These are phyloP conservation scores for Nothocercus nigrocapillus DNA, from an alignment of 2,113 vertebrate species.

Conservation along the genomic window DNA sequence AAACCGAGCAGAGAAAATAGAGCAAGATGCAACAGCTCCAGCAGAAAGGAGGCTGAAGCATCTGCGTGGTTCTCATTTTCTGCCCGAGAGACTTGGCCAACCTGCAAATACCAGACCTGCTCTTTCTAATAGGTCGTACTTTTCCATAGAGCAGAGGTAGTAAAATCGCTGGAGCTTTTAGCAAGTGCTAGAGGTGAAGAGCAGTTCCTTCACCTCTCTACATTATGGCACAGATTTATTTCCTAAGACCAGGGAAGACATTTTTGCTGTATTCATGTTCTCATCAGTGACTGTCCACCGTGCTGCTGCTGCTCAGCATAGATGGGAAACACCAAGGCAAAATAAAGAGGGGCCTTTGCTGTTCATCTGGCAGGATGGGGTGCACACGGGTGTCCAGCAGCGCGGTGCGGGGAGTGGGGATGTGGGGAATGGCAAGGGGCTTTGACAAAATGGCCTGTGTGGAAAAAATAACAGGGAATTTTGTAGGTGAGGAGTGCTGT, in stretches of 20 bases:
- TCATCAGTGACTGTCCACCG: not conserved
- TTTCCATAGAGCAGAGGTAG: not conserved
- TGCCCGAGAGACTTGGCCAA: not conserved
- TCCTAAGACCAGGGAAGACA: rapidly evolving
- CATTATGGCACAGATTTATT: not conserved
- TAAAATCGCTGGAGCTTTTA: not conserved
- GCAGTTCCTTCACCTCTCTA: not conserved
- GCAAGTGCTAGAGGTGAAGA: not conserved
- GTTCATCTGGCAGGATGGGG: not conserved
- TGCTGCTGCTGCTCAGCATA: not conserved
- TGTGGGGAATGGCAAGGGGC: not conserved
- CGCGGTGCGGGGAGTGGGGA: not conserved
- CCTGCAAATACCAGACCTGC: rapidly evolving
- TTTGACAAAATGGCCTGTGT: not conserved
- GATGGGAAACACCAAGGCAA: not conserved
- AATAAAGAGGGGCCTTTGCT: not conserved
- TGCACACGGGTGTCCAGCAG: rapidly evolving
- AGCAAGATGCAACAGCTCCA: not conserved
- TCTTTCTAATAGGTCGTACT: not conserved
- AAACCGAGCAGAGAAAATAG: not conserved
- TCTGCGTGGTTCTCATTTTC: not conserved
- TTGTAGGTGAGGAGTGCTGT: not conserved
- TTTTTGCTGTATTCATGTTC: not conserved
- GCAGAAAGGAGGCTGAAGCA: not conserved
- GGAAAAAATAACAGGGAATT: not conserved